Percentiles rank a stretch among this genome's conserved stretches.
Evolutionary conservation across 2,888 invertebrate genomes (phyloP).

Genomic region (Erynnis tages): DNA sequence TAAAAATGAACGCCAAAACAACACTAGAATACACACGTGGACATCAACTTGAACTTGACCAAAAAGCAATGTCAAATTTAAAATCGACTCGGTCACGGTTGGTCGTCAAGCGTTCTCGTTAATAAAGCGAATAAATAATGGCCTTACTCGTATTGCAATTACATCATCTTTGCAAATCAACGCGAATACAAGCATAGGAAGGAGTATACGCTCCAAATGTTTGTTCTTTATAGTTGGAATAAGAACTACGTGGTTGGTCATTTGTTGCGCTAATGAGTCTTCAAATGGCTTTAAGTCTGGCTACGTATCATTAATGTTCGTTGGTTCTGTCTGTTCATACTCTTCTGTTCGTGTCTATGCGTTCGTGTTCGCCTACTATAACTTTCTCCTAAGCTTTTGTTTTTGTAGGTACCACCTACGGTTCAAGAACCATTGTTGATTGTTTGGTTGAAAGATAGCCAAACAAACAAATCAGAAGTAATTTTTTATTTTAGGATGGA

Average conservation of each 20-base stretch:
- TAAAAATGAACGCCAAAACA: too few relatives aligned
- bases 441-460: too few relatives aligned
- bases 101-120: constrained; percentile 38
- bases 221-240: constrained; percentile 5
- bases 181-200: constrained; percentile 20
- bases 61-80: constrained; percentile 55
- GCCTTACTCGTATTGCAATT: constrained; percentile 53
- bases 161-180: constrained; percentile 58
- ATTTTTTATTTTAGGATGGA: too few relatives aligned
- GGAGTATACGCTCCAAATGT: constrained; percentile 14
- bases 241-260: constrained; percentile 6
- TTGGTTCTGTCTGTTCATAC: too few relatives aligned
- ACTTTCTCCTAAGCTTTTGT: too few relatives aligned
- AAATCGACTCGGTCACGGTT: constrained; percentile 45
- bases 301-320: too few relatives aligned
- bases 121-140: constrained; percentile 67
- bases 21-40: background rate
- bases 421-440: too few relatives aligned
- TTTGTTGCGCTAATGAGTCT: background rate
- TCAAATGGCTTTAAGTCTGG: too few relatives aligned
- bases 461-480: too few relatives aligned
- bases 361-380: too few relatives aligned
- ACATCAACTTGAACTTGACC: constrained; percentile 70
- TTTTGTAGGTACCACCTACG: too few relatives aligned
- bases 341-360: too few relatives aligned